Evolutionary conservation across 92 coral and sea anemone genomes (phyloP).

Genomic region (Virgularia gustaviana): DNA sequence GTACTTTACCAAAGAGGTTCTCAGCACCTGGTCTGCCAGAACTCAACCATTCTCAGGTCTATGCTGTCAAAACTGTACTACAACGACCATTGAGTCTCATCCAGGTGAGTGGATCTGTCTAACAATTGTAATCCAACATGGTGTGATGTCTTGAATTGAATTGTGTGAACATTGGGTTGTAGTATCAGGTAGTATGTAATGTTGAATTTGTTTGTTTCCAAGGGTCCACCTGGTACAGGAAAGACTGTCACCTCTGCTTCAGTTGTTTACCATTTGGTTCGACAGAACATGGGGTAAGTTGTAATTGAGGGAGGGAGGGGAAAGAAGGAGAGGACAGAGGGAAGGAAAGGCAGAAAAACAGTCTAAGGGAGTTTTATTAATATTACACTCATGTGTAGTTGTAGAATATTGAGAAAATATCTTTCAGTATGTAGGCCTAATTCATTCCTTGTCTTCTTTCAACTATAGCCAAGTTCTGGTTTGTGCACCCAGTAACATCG

Average conservation of each 20-base stretch:
- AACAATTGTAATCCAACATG: too few species aligned
- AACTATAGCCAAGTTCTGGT: constrained; percentile 97
- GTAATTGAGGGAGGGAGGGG: too few species aligned
- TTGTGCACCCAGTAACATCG: constrained; percentile 99
- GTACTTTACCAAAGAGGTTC: constrained; percentile 95
- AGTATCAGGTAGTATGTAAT: too few species aligned
- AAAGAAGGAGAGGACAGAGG: too few species aligned
- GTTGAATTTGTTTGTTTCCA: neutral
- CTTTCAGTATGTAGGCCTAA: neutral
- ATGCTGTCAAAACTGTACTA: constrained; percentile 96
- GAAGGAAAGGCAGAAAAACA: too few species aligned
- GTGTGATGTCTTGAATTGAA: neutral
- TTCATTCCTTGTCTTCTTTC: neutral
- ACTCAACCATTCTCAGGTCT: constrained; percentile 97
- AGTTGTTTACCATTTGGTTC: constrained; percentile 84
- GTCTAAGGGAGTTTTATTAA: too few species aligned
- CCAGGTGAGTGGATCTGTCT: too few species aligned
- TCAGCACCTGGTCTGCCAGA: constrained; percentile 98
- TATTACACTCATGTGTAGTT: neutral
- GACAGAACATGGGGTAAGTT: constrained; percentile 92
- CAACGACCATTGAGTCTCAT: constrained; percentile 97
- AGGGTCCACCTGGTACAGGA: constrained; percentile 99
- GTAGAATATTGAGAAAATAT: neutral
- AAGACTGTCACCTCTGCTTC: constrained; percentile 98
- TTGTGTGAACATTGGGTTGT: neutral